Evolutionary conservation across 2,888 invertebrate genomes (phyloP).

Genomic region (Nomada lathburiana): DNA sequence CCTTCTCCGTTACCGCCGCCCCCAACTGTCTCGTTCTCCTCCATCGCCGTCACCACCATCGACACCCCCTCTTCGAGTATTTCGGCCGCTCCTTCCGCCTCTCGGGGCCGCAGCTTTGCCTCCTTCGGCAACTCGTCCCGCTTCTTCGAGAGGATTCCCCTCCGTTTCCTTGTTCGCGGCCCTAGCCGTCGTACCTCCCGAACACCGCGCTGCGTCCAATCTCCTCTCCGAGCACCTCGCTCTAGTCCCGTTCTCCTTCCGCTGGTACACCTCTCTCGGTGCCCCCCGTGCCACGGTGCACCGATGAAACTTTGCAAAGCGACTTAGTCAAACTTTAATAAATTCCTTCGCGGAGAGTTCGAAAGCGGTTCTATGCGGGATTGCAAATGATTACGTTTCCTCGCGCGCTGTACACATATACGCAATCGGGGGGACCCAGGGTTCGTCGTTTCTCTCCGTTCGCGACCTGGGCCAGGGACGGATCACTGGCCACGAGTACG

Average conservation of each 20-base stretch:
- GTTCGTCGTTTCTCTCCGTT: not conserved
- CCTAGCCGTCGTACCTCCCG: slow-evolving; percentile 40
- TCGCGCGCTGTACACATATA: not conserved
- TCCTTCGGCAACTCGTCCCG: slow-evolving; percentile 44
- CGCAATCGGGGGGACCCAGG: no score
- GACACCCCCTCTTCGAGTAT: slow-evolving; percentile 51
- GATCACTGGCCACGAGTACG: no score
- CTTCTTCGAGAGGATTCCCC: slow-evolving; percentile 52
- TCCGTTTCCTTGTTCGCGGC: slow-evolving; percentile 52
- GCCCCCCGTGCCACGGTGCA: slow-evolving; percentile 40
- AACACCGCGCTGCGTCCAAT: slow-evolving; percentile 38
- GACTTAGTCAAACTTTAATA: slow-evolving; percentile 83
- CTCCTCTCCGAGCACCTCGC: slow-evolving; percentile 4
- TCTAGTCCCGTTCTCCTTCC: slow-evolving; percentile 20
- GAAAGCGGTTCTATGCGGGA: slow-evolving; percentile 79
- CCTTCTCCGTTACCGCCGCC: not conserved
- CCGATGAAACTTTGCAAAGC: slow-evolving; percentile 82
- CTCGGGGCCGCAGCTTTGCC: slow-evolving; percentile 42
- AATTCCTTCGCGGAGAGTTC: slow-evolving; percentile 82
- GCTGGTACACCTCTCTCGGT: slow-evolving; percentile 44
- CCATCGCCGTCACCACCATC: slow-evolving; percentile 16
- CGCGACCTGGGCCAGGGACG: no score
- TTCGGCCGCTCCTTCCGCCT: slow-evolving; percentile 33
- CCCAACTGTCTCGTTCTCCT: not conserved
- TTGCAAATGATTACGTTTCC: slow-evolving; percentile 80